These are phyloP conservation scores for Parnassius glacialis DNA, from an alignment of 2,888 invertebrate species.

Conservation along the genomic window DNA sequence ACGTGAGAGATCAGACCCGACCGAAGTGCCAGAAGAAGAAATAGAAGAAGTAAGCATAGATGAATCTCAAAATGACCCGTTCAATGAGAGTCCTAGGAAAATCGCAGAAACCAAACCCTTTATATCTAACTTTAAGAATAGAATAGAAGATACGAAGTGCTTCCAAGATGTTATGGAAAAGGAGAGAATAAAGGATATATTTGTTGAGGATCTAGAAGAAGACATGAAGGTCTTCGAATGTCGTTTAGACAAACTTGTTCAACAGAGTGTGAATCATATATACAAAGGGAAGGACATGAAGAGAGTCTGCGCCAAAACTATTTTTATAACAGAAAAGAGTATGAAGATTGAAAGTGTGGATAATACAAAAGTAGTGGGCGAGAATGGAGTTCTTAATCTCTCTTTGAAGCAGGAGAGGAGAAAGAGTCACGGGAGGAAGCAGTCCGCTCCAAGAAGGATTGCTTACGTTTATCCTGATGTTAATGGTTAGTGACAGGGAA, in stretches of 20 bases:
- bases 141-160: slow-evolving; percentile 39
- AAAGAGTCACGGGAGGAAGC: slow-evolving; percentile 67
- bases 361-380: slow-evolving; percentile 26
- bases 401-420: slow-evolving; percentile 63
- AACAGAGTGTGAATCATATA: slow-evolving; percentile 69
- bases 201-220: slow-evolving; percentile 27
- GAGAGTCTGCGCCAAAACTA: slow-evolving; percentile 66
- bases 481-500: slow-evolving; percentile 48
- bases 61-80: slow-evolving; percentile 28
- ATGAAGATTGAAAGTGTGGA: slow-evolving; percentile 30
- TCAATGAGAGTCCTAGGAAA: slow-evolving; percentile 4
- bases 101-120: slow-evolving; percentile 40
- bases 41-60: slow-evolving; percentile 32
- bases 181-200: slow-evolving; percentile 1
- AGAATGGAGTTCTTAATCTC: slow-evolving; percentile 59
- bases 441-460: slow-evolving; percentile 68
- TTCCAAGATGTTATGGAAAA: slow-evolving; percentile 34
- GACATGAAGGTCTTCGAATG: slow-evolving; percentile 60
- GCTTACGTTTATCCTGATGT: slow-evolving; percentile 48
- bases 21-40: slow-evolving; percentile 47
- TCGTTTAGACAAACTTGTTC: slow-evolving; percentile 65
- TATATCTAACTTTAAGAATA: slow-evolving; percentile 13
- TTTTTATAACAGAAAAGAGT: slow-evolving; percentile 57
- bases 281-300: slow-evolving; percentile 50
- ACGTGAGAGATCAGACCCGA: slow-evolving; percentile 49